A percentile compares a stretch with the other conserved stretches of the same genome.
These are phyloP conservation scores for Acanthiza pusilla DNA, from an alignment of 2,797 vertebrate species.

Conservation along the genomic window DNA sequence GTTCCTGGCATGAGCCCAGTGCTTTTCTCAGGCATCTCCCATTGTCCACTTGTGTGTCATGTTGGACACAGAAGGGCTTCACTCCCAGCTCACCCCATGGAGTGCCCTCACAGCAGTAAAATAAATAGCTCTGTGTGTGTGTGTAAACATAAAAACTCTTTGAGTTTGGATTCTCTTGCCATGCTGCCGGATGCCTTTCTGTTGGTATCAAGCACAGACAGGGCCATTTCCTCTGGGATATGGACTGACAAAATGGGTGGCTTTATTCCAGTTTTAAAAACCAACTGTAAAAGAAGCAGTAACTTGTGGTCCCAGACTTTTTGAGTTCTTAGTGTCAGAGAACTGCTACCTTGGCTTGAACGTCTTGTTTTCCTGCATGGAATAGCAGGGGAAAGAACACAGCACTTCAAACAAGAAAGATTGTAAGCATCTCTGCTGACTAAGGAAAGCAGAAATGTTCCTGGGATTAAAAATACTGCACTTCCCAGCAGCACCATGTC, in stretches of 20 bases:
- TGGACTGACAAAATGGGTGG: background rate
- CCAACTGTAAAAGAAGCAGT: background rate
- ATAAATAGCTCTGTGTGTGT: background rate
- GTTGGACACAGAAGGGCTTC: accelerated
- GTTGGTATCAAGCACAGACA: background rate
- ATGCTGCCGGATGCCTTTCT: background rate
- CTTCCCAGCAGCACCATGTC: background rate
- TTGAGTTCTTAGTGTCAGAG: background rate
- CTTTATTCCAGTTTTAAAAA: background rate
- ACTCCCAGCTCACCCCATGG: background rate
- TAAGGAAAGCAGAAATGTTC: background rate
- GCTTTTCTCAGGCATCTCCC: background rate
- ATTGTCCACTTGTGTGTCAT: accelerated
- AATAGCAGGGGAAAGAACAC: background rate
- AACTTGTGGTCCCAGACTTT: background rate
- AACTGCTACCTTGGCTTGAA: background rate
- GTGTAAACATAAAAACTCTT: background rate
- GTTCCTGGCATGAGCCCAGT: background rate
- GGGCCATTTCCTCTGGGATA: background rate
- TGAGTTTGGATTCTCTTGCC: accelerated
- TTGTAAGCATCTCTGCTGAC: background rate
- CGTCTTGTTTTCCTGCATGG: background rate
- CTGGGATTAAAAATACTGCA: background rate
- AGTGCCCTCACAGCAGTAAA: background rate
- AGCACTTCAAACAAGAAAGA: background rate